These are phyloP conservation scores for Atrina japonica DNA, from an alignment of 2,888 invertebrate genomes.

Conservation along the genomic window DNA sequence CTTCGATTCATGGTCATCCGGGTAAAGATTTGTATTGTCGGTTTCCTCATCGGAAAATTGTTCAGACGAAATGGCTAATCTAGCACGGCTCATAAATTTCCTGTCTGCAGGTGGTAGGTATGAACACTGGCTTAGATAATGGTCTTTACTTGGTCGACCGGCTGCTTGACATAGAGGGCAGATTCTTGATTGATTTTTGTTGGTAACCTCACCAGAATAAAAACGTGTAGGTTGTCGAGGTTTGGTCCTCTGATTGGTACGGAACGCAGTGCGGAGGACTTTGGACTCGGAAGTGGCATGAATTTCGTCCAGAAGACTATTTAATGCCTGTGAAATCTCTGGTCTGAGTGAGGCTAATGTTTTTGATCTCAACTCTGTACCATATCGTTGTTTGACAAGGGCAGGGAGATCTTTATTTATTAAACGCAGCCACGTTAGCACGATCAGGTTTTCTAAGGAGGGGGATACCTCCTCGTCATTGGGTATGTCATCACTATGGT, in stretches of 20 bases:
- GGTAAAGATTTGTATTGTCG: not conserved
- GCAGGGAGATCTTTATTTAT: slow-evolving; percentile 44
- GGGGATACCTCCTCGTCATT: slow-evolving; percentile 48
- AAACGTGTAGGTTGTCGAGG: not conserved
- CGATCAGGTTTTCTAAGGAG: slow-evolving; percentile 48
- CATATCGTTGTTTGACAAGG: slow-evolving; percentile 55
- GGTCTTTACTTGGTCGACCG: slow-evolving; percentile 34
- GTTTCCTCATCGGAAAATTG: not conserved
- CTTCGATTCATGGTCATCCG: slow-evolving; percentile 2
- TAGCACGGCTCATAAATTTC: slow-evolving; percentile 40
- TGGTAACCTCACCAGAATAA: too few relatives aligned
- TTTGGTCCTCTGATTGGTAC: not conserved
- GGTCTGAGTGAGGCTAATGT: slow-evolving; percentile 53
- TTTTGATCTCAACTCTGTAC: slow-evolving; percentile 48
- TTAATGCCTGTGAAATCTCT: too few relatives aligned
- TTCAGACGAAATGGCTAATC: slow-evolving; percentile 32
- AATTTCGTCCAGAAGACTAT: slow-evolving; percentile 48
- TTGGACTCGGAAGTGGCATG: slow-evolving; percentile 24
- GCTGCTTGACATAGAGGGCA: slow-evolving; percentile 55
- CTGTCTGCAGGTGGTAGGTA: slow-evolving; percentile 50
- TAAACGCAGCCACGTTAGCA: slow-evolving; percentile 49
- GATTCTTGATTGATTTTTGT: too few relatives aligned
- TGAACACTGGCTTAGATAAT: slow-evolving; percentile 50
- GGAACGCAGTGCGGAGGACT: slow-evolving; percentile 31
- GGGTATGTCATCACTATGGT: slow-evolving; percentile 36